A percentile compares a stretch with the other conserved stretches of the same genome.
Conservation (phyloP, 2,888 invertebrate species). For the Aelia acuminata region DNA sequence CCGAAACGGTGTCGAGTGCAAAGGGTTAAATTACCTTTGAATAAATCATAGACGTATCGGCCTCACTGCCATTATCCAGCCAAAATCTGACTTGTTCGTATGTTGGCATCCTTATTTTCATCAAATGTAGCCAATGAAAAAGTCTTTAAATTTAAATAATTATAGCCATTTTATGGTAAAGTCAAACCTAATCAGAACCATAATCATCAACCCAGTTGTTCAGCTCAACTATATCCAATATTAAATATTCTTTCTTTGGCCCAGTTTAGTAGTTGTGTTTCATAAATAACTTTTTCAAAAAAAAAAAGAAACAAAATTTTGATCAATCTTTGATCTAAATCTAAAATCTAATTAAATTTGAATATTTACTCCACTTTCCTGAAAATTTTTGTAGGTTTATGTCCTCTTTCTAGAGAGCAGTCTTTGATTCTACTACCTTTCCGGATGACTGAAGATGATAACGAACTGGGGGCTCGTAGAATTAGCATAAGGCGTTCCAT, state of each 20-base stretch:
- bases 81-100: too few relatives aligned
- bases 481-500: slow-evolving; percentile 3
- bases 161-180: too few relatives aligned
- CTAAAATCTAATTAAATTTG: neutral
- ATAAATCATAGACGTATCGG: too few relatives aligned
- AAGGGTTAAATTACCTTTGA: too few relatives aligned
- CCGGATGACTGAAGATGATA: neutral
- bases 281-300: neutral
- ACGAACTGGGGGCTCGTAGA: neutral
- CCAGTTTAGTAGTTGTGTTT: neutral
- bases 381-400: neutral
- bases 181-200: too few relatives aligned
- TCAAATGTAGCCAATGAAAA: too few relatives aligned
- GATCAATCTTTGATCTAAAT: neutral
- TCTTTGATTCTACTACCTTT: neutral
- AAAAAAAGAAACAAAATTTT: neutral
- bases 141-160: too few relatives aligned
- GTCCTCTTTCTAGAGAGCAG: neutral
- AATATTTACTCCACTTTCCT: neutral
- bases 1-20: too few relatives aligned
- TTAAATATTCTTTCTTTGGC: neutral
- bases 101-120: too few relatives aligned
- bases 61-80: too few relatives aligned
- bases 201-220: too few relatives aligned
- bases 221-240: too few relatives aligned